A percentile compares a stretch with the other conserved stretches of the same genome.
These are phyloP conservation scores for Nudaria mundana DNA, from an alignment of 2,888 invertebrate species.

Conservation along the genomic window DNA sequence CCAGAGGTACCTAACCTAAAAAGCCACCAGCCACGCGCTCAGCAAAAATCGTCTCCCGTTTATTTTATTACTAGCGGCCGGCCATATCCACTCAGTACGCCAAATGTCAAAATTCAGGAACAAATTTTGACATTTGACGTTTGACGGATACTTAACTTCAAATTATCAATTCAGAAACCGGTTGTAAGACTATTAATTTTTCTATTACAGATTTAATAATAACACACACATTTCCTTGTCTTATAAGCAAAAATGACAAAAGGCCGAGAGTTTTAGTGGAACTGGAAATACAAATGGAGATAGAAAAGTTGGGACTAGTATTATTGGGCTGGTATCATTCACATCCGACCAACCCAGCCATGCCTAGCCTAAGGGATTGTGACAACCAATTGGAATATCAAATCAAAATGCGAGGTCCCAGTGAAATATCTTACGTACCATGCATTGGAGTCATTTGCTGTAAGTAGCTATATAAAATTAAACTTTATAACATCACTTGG, in stretches of 20 bases:
- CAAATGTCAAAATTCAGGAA: too few relatives aligned
- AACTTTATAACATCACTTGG: too few relatives aligned
- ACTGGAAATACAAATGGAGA: slow-evolving; percentile 89
- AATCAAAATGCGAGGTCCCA: slow-evolving; percentile 95
- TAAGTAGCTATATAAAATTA: too few relatives aligned
- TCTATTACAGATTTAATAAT: slow-evolving; percentile 87
- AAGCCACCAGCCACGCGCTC: too few relatives aligned
- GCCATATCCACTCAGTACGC: too few relatives aligned
- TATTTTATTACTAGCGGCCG: too few relatives aligned
- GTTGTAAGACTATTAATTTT: too few relatives aligned
- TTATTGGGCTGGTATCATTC: slow-evolving; percentile 98
- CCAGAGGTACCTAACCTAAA: too few relatives aligned
- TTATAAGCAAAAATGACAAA: slow-evolving; percentile 89
- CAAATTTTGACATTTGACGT: too few relatives aligned
- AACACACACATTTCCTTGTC: slow-evolving; percentile 94
- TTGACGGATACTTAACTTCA: too few relatives aligned
- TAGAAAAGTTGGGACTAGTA: slow-evolving; percentile 90
- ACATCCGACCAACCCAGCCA: slow-evolving; percentile 93
- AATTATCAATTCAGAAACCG: too few relatives aligned
- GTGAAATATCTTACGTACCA: slow-evolving; percentile 95
- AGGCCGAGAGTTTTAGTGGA: slow-evolving; percentile 89
- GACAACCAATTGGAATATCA: slow-evolving; percentile 97
- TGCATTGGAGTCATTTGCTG: slow-evolving; percentile 96
- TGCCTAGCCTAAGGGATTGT: slow-evolving; percentile 93
- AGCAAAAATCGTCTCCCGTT: too few relatives aligned